A percentile compares a stretch with the other conserved stretches of the same genome.
These are phyloP conservation scores for Diplogasteroides magnus DNA, from an alignment of 1,140 invertebrate species.

Conservation along the genomic window DNA sequence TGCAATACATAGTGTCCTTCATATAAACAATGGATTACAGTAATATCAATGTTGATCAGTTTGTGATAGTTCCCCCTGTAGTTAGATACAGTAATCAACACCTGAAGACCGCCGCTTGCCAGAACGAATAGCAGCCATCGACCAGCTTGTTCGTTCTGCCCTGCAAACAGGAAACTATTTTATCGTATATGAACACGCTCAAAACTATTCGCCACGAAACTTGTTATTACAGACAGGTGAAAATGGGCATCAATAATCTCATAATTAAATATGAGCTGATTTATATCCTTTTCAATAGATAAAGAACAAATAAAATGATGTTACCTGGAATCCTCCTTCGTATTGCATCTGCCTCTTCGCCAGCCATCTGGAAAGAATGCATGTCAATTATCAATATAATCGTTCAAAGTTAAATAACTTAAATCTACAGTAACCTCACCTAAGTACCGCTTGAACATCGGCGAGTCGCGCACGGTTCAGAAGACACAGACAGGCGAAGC, in stretches of 20 bases:
- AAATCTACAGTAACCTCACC: constrained; percentile 69
- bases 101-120: constrained; percentile 83
- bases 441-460: constrained; percentile 5
- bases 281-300: neutral
- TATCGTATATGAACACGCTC: constrained; percentile 1
- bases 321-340: constrained; percentile 64
- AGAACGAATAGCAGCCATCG: constrained; percentile 97
- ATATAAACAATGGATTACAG: neutral
- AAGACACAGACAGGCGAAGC: constrained; percentile 78
- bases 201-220: too few relatives aligned
- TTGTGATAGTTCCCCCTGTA: neutral
- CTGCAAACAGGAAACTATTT: constrained; percentile 39
- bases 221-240: too few relatives aligned
- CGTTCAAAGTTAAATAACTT: constrained; percentile 65
- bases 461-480: constrained; percentile 69
- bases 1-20: neutral
- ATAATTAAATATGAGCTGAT: neutral
- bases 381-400: constrained; percentile 4
- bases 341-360: constrained; percentile 55
- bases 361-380: constrained; percentile 59
- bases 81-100: neutral
- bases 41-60: neutral
- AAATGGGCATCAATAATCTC: too few relatives aligned
- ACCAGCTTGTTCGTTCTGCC: constrained; percentile 91
- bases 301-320: constrained; percentile 1